A percentile compares a stretch with the other conserved stretches of the same genome.
phyloP scores from a whole-genome alignment of 2,113 vertebrate species.

The Lipotes vexillifer region DNA sequence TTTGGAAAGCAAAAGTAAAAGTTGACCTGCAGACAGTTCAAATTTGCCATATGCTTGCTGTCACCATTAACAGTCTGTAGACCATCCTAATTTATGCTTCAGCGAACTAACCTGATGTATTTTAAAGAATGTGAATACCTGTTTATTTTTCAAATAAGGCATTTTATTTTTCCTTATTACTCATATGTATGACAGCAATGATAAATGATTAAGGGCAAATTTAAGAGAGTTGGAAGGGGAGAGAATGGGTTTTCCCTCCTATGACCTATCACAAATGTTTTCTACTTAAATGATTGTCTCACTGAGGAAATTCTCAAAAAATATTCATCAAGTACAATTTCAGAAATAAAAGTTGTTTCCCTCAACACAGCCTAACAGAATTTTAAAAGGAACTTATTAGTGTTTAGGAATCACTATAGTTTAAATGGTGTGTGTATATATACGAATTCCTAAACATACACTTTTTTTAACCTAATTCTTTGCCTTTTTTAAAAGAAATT shows the following conservation, averaged over 20 bases:
- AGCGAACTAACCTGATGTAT: conserved; percentile 18
- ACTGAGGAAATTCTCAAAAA: neutral
- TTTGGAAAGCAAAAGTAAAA: conserved; percentile 54
- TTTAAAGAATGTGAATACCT: conserved; percentile 42
- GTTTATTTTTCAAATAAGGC: conserved; percentile 44
- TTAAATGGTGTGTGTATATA: neutral
- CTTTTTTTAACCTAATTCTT: neutral
- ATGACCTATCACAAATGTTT: neutral
- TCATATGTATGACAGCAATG: neutral
- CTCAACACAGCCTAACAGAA: neutral
- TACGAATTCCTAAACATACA: neutral
- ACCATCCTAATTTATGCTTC: conserved; percentile 45
- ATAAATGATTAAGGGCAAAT: neutral
- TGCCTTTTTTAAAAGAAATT: neutral
- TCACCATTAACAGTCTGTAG: conserved; percentile 37
- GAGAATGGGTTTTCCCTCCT: neutral
- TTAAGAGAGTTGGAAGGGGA: neutral
- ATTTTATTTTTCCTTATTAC: conserved; percentile 36
- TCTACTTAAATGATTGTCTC: neutral
- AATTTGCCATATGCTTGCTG: conserved; percentile 48
- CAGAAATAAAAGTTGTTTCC: neutral
- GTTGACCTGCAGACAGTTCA: conserved; percentile 64
- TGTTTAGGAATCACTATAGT: neutral
- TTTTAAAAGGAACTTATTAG: neutral
- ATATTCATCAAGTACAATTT: neutral